Evolutionary conservation across 1,140 invertebrate species (phyloP).

Genomic region (Nasonia giraulti): DNA sequence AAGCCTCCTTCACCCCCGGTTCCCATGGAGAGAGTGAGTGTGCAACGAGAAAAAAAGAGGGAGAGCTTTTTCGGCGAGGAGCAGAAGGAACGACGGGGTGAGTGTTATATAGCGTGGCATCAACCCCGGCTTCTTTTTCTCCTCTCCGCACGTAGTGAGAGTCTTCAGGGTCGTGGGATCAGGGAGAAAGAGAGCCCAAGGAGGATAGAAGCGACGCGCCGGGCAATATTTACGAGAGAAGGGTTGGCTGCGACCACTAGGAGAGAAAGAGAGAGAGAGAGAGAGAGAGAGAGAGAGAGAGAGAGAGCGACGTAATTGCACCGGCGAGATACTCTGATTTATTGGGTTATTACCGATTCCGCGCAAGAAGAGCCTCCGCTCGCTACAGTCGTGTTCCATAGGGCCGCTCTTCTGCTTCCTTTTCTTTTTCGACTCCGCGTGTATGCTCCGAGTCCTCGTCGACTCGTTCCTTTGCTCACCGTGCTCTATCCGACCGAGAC

Average conservation of each 20-base stretch:
- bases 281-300: slow-evolving; percentile 18
- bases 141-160: neutral
- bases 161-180: slow-evolving; percentile 59
- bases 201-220: slow-evolving; percentile 51
- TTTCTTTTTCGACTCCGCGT: neutral
- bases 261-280: slow-evolving; percentile 10
- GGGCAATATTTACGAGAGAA: slow-evolving; percentile 70
- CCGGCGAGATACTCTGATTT: slow-evolving; percentile 67
- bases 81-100: slow-evolving; percentile 42
- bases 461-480: slow-evolving; percentile 2
- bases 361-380: slow-evolving; percentile 58
- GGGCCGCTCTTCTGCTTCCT: slow-evolving; percentile 46
- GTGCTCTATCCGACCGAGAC: neutral
- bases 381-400: slow-evolving; percentile 58
- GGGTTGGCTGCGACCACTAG: slow-evolving; percentile 60
- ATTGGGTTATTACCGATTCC: slow-evolving; percentile 70
- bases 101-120: slow-evolving; percentile 31
- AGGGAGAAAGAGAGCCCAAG: slow-evolving; percentile 52
- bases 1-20: neutral
- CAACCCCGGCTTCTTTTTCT: slow-evolving; percentile 45
- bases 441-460: neutral
- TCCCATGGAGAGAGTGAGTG: slow-evolving; percentile 20
- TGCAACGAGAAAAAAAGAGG: neutral
- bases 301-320: slow-evolving; percentile 65
- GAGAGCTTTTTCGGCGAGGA: slow-evolving; percentile 15